Percentiles rank a stretch among this genome's conserved stretches.
phyloP scores from a whole-genome alignment of 1,140 invertebrate species.

The Musca domestica region DNA sequence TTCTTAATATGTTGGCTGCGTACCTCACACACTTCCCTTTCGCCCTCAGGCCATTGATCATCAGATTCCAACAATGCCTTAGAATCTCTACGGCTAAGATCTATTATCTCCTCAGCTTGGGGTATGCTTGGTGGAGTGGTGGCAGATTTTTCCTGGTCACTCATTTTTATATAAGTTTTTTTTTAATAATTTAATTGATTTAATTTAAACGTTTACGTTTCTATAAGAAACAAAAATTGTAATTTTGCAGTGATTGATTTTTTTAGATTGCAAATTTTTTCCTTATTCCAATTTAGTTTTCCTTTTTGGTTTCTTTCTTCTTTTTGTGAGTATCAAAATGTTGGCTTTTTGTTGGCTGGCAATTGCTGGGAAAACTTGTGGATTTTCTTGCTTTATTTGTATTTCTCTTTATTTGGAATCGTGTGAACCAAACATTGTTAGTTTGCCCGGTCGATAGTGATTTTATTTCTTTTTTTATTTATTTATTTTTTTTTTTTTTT shows the following conservation, averaged over 20 bases:
- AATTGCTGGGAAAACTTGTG: constrained; percentile 27
- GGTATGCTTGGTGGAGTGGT: background rate
- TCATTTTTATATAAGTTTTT: constrained; percentile 23
- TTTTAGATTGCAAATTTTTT: background rate
- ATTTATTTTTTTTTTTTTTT: no score
- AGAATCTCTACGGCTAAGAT: background rate
- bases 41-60: background rate
- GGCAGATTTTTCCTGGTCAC: constrained; percentile 6
- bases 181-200: background rate
- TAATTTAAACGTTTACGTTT: constrained; percentile 8
- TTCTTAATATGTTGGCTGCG: constrained; percentile 34
- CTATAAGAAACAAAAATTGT: constrained; percentile 11
- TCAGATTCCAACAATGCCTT: no score
- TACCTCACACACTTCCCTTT: constrained; percentile 32
- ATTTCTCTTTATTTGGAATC: constrained; percentile 6
- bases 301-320: background rate
- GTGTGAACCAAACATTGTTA: no score
- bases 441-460: no score
- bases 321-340: background rate
- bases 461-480: no score
- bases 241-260: background rate
- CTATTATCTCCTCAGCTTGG: background rate
- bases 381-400: constrained; percentile 26
- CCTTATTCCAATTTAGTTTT: constrained; percentile 8
- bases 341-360: constrained; percentile 30